phyloP scores from a whole-genome alignment of 2,888 invertebrate genomes.

The Miltochrista miniata region DNA sequence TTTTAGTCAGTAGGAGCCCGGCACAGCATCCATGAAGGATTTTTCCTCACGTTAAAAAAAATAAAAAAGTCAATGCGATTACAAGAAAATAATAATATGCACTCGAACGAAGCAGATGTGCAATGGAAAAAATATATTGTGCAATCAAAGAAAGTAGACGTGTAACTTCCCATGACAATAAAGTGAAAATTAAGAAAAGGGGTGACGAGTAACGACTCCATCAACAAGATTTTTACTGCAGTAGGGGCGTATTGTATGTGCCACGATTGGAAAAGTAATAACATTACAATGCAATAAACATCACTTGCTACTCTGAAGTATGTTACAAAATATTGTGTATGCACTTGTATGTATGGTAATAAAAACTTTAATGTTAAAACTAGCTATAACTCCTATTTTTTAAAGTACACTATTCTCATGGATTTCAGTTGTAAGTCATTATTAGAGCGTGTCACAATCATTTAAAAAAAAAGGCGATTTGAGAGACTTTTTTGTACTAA shows the following conservation, averaged over 20 bases:
- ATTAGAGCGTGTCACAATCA: too few relatives aligned
- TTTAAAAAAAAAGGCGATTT: too few relatives aligned
- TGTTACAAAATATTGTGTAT: neutral
- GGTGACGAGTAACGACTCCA: slow-evolving; percentile 12
- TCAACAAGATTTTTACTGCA: slow-evolving; percentile 15
- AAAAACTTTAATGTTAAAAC: too few relatives aligned
- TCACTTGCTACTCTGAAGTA: slow-evolving; percentile 3
- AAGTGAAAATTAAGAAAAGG: slow-evolving; percentile 22
- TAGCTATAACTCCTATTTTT: too few relatives aligned
- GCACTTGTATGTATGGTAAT: neutral
- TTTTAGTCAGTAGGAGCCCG: too few relatives aligned
- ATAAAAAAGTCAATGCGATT: neutral
- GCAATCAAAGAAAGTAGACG: slow-evolving; percentile 8
- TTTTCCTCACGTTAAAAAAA: neutral
- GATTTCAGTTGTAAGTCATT: too few relatives aligned
- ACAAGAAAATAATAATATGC: too few relatives aligned
- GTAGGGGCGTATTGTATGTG: slow-evolving; percentile 10
- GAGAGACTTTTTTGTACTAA: too few relatives aligned
- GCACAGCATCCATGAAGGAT: too few relatives aligned
- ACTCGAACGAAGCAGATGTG: neutral
- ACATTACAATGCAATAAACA: slow-evolving; percentile 11
- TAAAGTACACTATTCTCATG: too few relatives aligned
- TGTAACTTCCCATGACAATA: slow-evolving; percentile 8
- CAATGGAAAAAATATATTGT: slow-evolving; percentile 1
- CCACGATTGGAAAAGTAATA: slow-evolving; percentile 15